These are phyloP conservation scores for Paratilapia polleni DNA, from an alignment of 2,113 vertebrate genomes.

Conservation along the genomic window DNA sequence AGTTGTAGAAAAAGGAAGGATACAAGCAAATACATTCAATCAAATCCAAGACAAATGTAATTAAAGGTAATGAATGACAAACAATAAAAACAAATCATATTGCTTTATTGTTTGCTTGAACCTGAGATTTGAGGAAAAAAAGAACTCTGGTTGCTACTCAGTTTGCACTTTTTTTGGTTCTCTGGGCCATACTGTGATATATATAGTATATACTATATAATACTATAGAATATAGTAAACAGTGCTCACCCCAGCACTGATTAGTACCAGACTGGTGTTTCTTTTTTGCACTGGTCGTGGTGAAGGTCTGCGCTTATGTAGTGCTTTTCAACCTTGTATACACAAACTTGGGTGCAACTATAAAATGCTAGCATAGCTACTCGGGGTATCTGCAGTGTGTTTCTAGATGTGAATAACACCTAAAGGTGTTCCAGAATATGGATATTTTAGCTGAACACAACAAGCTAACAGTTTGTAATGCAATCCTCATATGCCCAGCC, in stretches of 20 bases:
- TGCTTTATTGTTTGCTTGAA: background rate
- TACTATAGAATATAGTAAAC: too few species aligned
- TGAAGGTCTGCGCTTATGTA: background rate
- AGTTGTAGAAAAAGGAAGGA: background rate
- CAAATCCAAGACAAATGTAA: background rate
- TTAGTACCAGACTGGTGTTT: background rate
- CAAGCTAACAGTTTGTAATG: background rate
- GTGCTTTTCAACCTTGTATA: background rate
- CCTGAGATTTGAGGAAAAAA: background rate
- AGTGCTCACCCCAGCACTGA: background rate
- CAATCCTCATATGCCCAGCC: constrained; percentile 21
- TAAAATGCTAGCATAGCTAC: too few species aligned
- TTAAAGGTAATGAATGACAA: background rate
- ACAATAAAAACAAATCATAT: background rate
- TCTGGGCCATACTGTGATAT: background rate
- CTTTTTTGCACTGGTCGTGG: background rate
- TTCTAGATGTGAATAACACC: background rate
- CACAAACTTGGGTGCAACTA: background rate
- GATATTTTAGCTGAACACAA: background rate
- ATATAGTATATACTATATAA: too few species aligned
- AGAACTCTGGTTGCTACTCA: background rate
- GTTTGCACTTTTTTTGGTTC: background rate
- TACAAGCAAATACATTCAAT: background rate
- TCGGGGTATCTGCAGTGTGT: background rate
- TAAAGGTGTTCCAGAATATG: constrained; percentile 4